Evolutionary conservation across 2,888 invertebrate genomes (phyloP).

Genomic region (Rotaria magnacalcarata): DNA sequence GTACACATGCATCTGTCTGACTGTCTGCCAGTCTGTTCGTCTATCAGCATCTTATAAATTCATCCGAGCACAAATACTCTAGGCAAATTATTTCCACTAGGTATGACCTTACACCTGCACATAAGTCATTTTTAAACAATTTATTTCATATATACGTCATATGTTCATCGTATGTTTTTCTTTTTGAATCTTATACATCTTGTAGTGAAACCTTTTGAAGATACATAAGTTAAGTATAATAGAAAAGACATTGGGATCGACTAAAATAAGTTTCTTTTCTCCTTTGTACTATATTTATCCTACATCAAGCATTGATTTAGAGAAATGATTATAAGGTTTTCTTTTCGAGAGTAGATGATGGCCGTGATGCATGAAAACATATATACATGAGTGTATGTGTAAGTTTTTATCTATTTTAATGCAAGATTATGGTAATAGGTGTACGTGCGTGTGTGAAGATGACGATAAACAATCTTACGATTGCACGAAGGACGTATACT

Average conservation of each 20-base stretch:
- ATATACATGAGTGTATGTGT: neutral
- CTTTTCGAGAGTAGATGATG: neutral
- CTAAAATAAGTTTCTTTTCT: too few relatives aligned
- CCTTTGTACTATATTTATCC: too few relatives aligned
- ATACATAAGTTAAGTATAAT: too few relatives aligned
- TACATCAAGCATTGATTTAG: neutral
- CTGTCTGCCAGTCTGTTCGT: neutral
- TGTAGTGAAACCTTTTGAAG: neutral
- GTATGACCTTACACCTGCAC: neutral
- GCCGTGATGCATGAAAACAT: neutral
- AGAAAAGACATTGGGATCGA: too few relatives aligned
- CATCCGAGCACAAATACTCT: neutral
- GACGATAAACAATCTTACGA: neutral
- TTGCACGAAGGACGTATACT: neutral
- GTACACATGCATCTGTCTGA: neutral
- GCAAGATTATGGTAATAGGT: conserved; percentile 15
- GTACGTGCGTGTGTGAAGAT: neutral
- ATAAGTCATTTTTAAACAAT: neutral
- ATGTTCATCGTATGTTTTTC: neutral
- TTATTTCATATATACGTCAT: neutral
- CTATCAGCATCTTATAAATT: neutral
- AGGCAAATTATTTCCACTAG: neutral
- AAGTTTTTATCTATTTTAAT: neutral
- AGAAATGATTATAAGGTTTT: neutral
- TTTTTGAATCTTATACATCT: neutral